phyloP scores from a whole-genome alignment of 92 coral and sea anemone genomes.

The Palythoa grandis region DNA sequence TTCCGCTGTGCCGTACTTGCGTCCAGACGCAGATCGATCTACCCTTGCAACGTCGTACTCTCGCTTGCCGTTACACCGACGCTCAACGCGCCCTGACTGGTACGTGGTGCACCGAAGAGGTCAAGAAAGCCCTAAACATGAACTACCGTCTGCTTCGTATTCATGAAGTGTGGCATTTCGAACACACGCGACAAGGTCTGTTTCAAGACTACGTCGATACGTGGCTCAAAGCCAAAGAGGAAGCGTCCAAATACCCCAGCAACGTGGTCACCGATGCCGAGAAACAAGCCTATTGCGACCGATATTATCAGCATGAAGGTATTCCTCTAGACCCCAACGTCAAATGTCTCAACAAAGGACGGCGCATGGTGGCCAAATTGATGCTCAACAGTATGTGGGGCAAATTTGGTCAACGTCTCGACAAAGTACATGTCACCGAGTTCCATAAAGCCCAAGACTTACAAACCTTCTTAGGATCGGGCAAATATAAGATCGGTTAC shows the following conservation, averaged over 20 bases:
- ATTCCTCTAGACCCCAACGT: neutral
- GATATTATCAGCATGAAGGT: neutral
- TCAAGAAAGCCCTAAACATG: slow-evolving; percentile 25
- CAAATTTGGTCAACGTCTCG: neutral
- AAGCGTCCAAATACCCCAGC: slow-evolving; percentile 14
- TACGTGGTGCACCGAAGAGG: slow-evolving; percentile 48
- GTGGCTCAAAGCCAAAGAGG: slow-evolving; percentile 43
- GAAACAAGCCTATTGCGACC: neutral
- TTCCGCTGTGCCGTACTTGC: slow-evolving; percentile 54
- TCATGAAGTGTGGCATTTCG: slow-evolving; percentile 50
- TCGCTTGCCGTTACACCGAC: slow-evolving; percentile 4
- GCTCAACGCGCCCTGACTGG: slow-evolving; percentile 42
- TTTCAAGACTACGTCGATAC: slow-evolving; percentile 34
- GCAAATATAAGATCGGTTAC: neutral
- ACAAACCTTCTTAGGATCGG: neutral
- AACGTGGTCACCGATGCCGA: neutral
- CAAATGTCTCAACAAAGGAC: neutral
- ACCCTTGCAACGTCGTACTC: neutral
- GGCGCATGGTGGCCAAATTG: slow-evolving; percentile 34
- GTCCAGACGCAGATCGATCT: neutral
- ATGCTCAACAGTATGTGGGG: slow-evolving; percentile 48
- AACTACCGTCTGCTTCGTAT: too few species aligned
- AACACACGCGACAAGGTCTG: neutral
- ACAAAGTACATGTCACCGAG: neutral
- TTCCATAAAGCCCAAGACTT: neutral